Base-by-base conservation (phyloP, 2,113 vertebrate species). In the Entosphenus tridentatus region DNA sequence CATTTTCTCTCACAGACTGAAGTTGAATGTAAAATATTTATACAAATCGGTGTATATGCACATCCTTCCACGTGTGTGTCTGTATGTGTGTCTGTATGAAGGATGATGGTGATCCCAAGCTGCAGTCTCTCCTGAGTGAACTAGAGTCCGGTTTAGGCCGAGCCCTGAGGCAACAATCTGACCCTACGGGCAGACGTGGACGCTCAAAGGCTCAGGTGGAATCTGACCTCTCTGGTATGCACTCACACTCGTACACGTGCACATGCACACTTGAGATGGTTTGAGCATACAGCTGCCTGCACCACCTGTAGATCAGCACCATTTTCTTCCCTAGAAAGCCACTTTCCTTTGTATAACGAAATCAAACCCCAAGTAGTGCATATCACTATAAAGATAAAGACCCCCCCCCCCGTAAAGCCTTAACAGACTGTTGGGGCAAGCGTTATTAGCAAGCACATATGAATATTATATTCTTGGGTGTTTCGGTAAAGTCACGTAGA, bases 61-160 rank as follows among this genome's bases (percentile, higher is more conserved):
- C 39, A 2, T 10, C 55, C n/a, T 14, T 70, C 12, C 67, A 57
- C 3, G 16, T 6, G 10, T 71, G 39, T 18, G 58, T 65, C 72
- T 14, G 71, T 2, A 70, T 71, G 75, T 75, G 70, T 2, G 75
- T 68, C 73, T 96, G 90, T 86, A 95, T 83, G 88, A 96, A 65
- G 84, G 76, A 68, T 98, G 90, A 77, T 12, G 86, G 95, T 76
- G 90, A 98, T 76, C 92, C 91, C 1, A 95, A 95, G 74, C 81
- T 98, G 14, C 90, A 93, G 72, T 82, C 79, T 71, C 82, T 96
- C 75, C 77, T 98, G 74, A 86, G 78, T 77, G 88, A 98, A 59
- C 80, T 98, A 70, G 89, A 98, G 78, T 76, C 79, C 69, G 90
- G 91, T 8, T 78, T 98, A 73, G 85, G 88, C 69, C 79, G 84